Percentiles rank a stretch among this genome's conserved stretches.
These are phyloP conservation scores for Biston betularia DNA, from an alignment of 2,888 invertebrate genomes.

Conservation along the genomic window DNA sequence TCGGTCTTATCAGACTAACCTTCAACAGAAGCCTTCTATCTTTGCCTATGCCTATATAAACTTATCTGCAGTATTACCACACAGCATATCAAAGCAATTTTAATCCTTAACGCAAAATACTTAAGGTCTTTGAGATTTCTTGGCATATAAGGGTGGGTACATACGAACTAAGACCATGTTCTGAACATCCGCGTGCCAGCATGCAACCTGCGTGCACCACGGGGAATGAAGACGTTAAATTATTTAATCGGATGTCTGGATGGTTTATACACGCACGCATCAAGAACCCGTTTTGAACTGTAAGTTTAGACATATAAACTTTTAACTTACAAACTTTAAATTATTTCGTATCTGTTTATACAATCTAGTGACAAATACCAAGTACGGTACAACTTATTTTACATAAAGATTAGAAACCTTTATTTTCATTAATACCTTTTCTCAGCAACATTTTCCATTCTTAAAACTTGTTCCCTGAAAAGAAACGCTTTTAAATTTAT, in stretches of 20 bases:
- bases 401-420: too few relatives aligned
- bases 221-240: conserved; percentile 85
- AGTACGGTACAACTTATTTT: background rate
- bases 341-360: conserved; percentile 47
- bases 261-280: conserved; percentile 74
- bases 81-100: conserved; percentile 9
- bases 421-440: too few relatives aligned
- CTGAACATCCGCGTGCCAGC: conserved; percentile 76
- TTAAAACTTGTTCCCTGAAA: too few relatives aligned
- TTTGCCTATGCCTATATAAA: conserved; percentile 18
- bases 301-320: background rate
- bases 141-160: conserved; percentile 24
- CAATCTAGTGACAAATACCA: conserved; percentile 46
- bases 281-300: conserved; percentile 53
- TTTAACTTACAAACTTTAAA: conserved; percentile 14
- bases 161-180: conserved; percentile 65
- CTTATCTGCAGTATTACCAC: background rate
- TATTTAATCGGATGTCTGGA: conserved; percentile 81
- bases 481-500: too few relatives aligned
- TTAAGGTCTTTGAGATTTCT: conserved; percentile 10
- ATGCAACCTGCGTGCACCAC: conserved; percentile 80
- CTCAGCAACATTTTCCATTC: too few relatives aligned
- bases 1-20: conserved; percentile 34
- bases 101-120: conserved; percentile 3
- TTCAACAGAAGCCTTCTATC: conserved; percentile 40